Evolutionary conservation across 2,113 vertebrate species (phyloP), one percentile per base, ranked within the genome.

Genomic region (Dicaeum eximium): DNA sequence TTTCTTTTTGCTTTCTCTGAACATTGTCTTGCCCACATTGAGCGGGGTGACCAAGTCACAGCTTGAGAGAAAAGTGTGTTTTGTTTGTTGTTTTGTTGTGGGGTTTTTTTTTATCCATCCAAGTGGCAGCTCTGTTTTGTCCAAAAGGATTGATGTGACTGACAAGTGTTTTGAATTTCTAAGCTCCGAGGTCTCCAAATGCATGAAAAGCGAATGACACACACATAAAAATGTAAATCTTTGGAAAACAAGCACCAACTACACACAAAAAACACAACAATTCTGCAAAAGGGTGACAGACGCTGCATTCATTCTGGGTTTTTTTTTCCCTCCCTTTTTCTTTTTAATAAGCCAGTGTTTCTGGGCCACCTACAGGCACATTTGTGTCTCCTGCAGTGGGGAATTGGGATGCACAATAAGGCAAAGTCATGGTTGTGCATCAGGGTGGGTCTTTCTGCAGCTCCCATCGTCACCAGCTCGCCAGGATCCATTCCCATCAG

Each of bases 131-230:
- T 93, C 48, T 57, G 61, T 81, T 96, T 88, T 96, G 84, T 93
- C 75, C 77, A 16, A 82, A 60, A 86, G 86, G 91, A 88, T 93
- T 94, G 94, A 93, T 4, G 9, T 92, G 95, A 90, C 79, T 96
- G 95, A 91, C 92, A 91, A 90, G 80, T 35, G 75, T 86, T 96
- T 97, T 96, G 96, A 95, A 94, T 96, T 92, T 95, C 91, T 92
- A 80, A 95, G 73, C 92, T 73, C 71, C 0, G 6, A 88, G 85
- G 88, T 80, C 95, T 96, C 81, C 54, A 42, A 96, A 95, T 54
- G 74, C 85, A 35, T 95, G 87, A 96, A 95, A 95, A 96, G 93
- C 11, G 0, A 93, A 47, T 93, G 94, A 94, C 93, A 80, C 79
- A 45, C 45, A 60, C 60, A 97, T 79, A 93, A 83, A 97, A 96